Evolutionary conservation across 2,113 vertebrate genomes (phyloP).

Genomic region (Puma concolor): DNA sequence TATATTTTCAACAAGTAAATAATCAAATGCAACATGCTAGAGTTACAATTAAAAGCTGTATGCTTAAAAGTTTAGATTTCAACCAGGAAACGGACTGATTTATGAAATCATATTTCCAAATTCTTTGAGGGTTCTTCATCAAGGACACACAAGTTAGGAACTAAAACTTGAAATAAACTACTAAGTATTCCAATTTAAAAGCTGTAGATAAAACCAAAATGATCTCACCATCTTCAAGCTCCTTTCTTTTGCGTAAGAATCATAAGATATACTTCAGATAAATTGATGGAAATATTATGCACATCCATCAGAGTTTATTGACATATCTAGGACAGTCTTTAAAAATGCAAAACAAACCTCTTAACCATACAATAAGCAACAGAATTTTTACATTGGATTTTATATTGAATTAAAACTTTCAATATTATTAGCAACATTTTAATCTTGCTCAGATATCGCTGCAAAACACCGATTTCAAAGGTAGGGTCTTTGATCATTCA

Average conservation of each 20-base stretch:
- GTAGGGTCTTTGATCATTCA: neutral
- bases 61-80: slow-evolving; percentile 38
- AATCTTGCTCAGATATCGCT: slow-evolving; percentile 31
- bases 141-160: neutral
- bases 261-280: slow-evolving; percentile 51
- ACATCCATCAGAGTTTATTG: slow-evolving; percentile 21
- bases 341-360: slow-evolving; percentile 44
- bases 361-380: neutral
- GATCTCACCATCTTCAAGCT: slow-evolving; percentile 28
- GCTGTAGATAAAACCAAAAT: slow-evolving; percentile 19
- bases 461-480: neutral
- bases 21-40: neutral
- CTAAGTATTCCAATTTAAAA: slow-evolving; percentile 39
- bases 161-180: slow-evolving; percentile 51
- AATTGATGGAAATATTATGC: slow-evolving; percentile 29
- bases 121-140: slow-evolving; percentile 48
- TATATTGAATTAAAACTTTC: slow-evolving; percentile 47
- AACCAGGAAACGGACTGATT: slow-evolving; percentile 35
- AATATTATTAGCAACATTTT: slow-evolving; percentile 42
- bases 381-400: slow-evolving; percentile 40
- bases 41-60: neutral
- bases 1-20: slow-evolving; percentile 56
- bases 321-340: slow-evolving; percentile 66
- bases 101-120: slow-evolving; percentile 55
- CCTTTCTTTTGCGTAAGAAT: slow-evolving; percentile 35